Base-by-base conservation (phyloP, 2,888 invertebrate genomes). In the Priocnemis perturbator region DNA sequence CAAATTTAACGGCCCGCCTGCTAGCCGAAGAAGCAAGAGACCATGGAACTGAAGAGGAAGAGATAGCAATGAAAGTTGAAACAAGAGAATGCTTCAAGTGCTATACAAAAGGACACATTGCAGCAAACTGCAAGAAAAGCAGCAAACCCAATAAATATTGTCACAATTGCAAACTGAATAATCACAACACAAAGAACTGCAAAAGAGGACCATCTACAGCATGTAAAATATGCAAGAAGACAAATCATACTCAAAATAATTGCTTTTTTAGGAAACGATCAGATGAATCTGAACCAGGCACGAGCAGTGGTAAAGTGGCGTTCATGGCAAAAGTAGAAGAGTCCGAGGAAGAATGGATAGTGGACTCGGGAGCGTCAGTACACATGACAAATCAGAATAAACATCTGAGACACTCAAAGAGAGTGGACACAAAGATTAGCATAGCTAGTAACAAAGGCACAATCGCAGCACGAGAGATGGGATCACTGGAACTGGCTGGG, bases 51-150 rank as follows among this genome's bases (percentile, higher is more conserved):
- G 14, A 53, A 17, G 53, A 20, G 21, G 53, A 17, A 53, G 53
- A 53, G 53, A 53, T 20, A 2, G 53, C 53, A 17, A 53, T 53
- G 53, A 53, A 53, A 19, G 53, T 53, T 4, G 53, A 53, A 53
- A 21, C 4, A 53, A 4, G 53, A 17, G 21, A 21, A 53, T 53
- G 53, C 19, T 53, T 53, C 53, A 53, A 20, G 19, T 53, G 53
- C 21, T 4, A 53, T 14, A 53, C 17, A 4, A 53, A 53, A 17
- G 53, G 53, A 21, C 53, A 53, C 21, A 53, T 21, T 20, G 53
- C 53, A 17, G 21, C 17, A 17, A 53, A 53, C 21, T 53, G 53
- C 21, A 53, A 21, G 53, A 53, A 53, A 53, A 21, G 21, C 14
- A 20, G 21, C 17, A 53, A 53, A 48, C 15, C 15, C 48, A 17